Base-by-base conservation (phyloP, 2,797 vertebrate species). In the Lutjanus argentimaculatus region DNA sequence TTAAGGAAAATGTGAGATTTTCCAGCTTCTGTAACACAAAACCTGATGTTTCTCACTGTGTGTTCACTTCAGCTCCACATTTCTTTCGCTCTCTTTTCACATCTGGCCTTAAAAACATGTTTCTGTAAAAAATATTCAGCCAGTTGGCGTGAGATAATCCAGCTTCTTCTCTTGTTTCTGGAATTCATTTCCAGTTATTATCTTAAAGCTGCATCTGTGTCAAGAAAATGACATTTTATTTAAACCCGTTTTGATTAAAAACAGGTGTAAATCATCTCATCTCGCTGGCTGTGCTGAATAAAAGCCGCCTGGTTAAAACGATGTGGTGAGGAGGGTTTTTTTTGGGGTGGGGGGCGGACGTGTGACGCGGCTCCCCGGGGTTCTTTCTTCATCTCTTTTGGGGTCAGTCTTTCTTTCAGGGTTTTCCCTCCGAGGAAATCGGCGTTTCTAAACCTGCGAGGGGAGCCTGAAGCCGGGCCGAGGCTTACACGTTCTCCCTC, bases 401-500 rank as follows among this genome's bases (percentile, higher is more conserved):
- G 79, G 79, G 70, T 75, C 40, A 22, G 16, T 77, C 75, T 80
- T 67, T 82, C 68, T 85, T 78, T 83, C 52, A 58, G 64, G 6
- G 13, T 13, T 40, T 72, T 58, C 43, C 11, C 65, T 72, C 30
- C 0, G 70, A 84, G 76, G 74, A 68, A 84, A 82, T 68, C 55
- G 4, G 67, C 19, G 46, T 85, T 67, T 85, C 46, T 85, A 66
- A 85, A 72, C 82, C 76, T 63, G 80, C n/a, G 53, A 43, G 73
- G 52, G 53, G 68, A 30, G 62, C 14, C 70, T 51, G 66, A 30
- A 48, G 49, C 22, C 2, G 59, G 72, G 7, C 70, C 0, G 64
- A 17, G 61, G 75, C 78, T 86, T 83, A 67, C 67, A 72, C 63
- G 80, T 80, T 74, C 85, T 58, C 77, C 67, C 75, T 55, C 68